Conservation (phyloP, 2,797 vertebrate species). For the Buphagus erythrorhynchus region DNA sequence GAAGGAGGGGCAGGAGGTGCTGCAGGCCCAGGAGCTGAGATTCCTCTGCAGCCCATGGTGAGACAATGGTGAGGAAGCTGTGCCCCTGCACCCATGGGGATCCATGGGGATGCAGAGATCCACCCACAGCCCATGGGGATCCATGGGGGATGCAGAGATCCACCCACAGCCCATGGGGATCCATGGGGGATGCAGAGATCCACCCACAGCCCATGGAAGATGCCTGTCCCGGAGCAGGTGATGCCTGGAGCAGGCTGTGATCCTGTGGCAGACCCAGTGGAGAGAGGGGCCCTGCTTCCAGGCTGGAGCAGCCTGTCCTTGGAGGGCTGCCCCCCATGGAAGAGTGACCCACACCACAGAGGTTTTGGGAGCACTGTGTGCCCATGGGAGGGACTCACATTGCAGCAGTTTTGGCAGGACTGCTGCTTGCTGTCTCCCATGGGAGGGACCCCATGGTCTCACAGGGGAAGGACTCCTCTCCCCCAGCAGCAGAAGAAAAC, state of each 20-base stretch:
- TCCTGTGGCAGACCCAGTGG: not conserved
- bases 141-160: not conserved
- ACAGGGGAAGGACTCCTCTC: too few relatives aligned
- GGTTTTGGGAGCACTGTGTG: not conserved
- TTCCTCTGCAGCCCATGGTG: not conserved
- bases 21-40: accelerated
- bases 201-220: not conserved
- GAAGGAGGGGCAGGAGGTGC: not conserved
- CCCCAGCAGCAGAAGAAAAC: not conserved
- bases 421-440: not conserved
- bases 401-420: not conserved
- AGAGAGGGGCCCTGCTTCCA: not conserved
- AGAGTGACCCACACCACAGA: not conserved
- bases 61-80: too few relatives aligned
- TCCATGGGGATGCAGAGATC: not conserved
- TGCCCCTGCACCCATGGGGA: not conserved
- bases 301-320: not conserved
- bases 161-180: not conserved
- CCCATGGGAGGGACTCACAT: not conserved
- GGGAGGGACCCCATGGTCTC: too few relatives aligned
- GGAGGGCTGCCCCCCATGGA: not conserved
- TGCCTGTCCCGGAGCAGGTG: not conserved
- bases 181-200: not conserved
- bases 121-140: too few relatives aligned
- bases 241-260: not conserved